A percentile compares a stretch with the other conserved stretches of the same genome.
These are phyloP conservation scores for Phalangium opilio DNA, from an alignment of 2,888 invertebrate species.

Conservation along the genomic window DNA sequence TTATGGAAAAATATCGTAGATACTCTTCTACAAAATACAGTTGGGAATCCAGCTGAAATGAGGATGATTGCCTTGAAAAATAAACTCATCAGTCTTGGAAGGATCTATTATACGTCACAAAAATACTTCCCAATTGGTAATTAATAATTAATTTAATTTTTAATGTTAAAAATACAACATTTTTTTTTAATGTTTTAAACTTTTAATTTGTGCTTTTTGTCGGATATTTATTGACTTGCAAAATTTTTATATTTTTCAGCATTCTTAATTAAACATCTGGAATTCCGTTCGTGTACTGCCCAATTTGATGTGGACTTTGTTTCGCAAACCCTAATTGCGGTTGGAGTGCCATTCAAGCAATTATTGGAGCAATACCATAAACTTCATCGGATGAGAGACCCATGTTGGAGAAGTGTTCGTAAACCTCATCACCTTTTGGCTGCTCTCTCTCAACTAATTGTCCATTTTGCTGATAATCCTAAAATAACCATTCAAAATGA, in stretches of 20 bases:
- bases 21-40: slow-evolving; percentile 12
- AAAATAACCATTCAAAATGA: slow-evolving; percentile 39
- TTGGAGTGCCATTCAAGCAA: slow-evolving; percentile 58
- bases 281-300: slow-evolving; percentile 28
- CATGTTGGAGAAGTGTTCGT: slow-evolving; percentile 67
- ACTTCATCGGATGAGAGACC: slow-evolving; percentile 61
- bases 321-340: slow-evolving; percentile 54
- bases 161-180: neutral
- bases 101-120: slow-evolving; percentile 61
- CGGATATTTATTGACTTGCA: too few species aligned
- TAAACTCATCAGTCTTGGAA: slow-evolving; percentile 59
- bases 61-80: slow-evolving; percentile 37
- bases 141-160: slow-evolving; percentile 20
- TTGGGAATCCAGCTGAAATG: slow-evolving; percentile 14
- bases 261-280: slow-evolving; percentile 31
- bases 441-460: slow-evolving; percentile 55
- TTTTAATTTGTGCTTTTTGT: neutral
- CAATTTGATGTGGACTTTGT: slow-evolving; percentile 41
- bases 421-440: slow-evolving; percentile 71
- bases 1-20: slow-evolving; percentile 73
- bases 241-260: slow-evolving; percentile 24
- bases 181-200: neutral
- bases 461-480: slow-evolving; percentile 48
- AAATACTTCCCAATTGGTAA: slow-evolving; percentile 75
- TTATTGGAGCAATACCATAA: slow-evolving; percentile 66